Evolutionary conservation across 2,888 invertebrate genomes (phyloP).

Genomic region (Drosophila histrio): DNA sequence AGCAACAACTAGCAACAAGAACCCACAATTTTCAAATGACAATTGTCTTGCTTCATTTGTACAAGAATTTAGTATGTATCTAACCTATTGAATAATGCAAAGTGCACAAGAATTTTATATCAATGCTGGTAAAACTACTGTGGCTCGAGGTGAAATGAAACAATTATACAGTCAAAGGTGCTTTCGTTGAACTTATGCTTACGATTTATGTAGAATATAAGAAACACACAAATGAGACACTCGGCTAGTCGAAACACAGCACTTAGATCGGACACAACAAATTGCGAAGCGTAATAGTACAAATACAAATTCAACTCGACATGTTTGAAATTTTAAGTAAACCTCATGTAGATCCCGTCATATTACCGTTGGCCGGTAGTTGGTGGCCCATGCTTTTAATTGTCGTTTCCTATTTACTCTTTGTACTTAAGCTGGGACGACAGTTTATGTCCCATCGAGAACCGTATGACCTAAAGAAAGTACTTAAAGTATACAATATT

Average conservation of each 20-base stretch:
- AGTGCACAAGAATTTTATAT: too few relatives aligned
- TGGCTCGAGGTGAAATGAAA: not conserved
- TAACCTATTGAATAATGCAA: too few relatives aligned
- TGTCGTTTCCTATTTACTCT: conserved; percentile 88
- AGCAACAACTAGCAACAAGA: too few relatives aligned
- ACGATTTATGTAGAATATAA: not conserved
- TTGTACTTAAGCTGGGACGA: conserved; percentile 90
- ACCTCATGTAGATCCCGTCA: conserved; percentile 46
- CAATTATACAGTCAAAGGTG: not conserved
- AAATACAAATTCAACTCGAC: not conserved
- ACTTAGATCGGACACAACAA: not conserved
- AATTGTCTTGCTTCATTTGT: too few relatives aligned
- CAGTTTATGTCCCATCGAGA: conserved; percentile 89
- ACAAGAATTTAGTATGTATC: too few relatives aligned
- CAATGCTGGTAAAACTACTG: not conserved
- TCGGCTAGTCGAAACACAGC: conserved; percentile 7
- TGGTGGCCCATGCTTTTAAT: conserved; percentile 88
- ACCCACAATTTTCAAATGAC: too few relatives aligned
- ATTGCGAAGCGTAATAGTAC: not conserved
- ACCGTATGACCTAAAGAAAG: conserved; percentile 88
- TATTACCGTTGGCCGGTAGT: conserved; percentile 87
- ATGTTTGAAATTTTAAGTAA: conserved; percentile 41
- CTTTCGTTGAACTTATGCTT: not conserved
- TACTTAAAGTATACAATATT: conserved; percentile 91
- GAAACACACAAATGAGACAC: not conserved